Conservation (phyloP, 2,797 vertebrate genomes). For the Rousettus madagascariensis region DNA sequence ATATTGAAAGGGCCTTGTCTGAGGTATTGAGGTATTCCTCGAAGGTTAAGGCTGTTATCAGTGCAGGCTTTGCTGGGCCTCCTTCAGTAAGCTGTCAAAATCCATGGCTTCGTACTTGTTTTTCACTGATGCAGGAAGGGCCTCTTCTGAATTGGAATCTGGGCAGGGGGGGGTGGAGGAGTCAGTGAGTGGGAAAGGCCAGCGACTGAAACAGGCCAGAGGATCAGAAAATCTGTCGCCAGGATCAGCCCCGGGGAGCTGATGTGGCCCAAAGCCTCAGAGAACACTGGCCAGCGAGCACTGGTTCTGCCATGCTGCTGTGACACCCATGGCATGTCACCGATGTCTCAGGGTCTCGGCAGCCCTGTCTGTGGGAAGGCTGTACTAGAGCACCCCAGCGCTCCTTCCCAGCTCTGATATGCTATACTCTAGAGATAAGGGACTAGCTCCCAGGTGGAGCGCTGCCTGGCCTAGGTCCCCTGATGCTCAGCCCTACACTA, state of each 20-base stretch:
- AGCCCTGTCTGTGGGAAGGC: neutral
- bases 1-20: constrained; percentile 96
- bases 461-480: neutral
- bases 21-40: constrained; percentile 94
- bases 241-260: neutral
- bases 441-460: neutral
- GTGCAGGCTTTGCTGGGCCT: constrained; percentile 98
- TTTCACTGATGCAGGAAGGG: constrained; percentile 90
- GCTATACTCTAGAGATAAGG: accelerated
- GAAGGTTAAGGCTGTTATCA: constrained; percentile 93
- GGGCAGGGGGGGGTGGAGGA: constrained; percentile 57
- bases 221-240: neutral
- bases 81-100: constrained; percentile 99
- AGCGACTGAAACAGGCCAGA: neutral
- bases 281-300: neutral
- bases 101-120: constrained; percentile 99
- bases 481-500: neutral
- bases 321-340: neutral
- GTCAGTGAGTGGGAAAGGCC: constrained; percentile 35
- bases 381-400: neutral
- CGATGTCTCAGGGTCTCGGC: neutral
- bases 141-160: constrained; percentile 89
- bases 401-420: neutral
- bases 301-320: accelerated
- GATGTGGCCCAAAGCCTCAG: neutral